Evolutionary conservation across 2,797 vertebrate genomes (phyloP), one percentile per base, ranked within the genome.

Genomic region (Paramormyrops hopkinsi): DNA sequence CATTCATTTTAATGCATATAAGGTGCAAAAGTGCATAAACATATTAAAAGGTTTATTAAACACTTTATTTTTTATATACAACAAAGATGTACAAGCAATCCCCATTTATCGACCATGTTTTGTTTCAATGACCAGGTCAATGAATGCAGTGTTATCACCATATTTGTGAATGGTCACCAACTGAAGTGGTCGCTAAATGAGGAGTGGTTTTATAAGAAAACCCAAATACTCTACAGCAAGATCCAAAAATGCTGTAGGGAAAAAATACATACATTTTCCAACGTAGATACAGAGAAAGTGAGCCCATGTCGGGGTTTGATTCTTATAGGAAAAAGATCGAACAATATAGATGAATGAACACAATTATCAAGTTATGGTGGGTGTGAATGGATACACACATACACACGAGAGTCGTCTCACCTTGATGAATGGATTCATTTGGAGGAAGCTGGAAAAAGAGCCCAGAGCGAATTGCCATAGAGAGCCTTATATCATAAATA

Each of bases 361-460:
- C 88, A 87, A 89, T 89, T 86, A 88, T 73, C 86, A 41, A 48
- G 79, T 17, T 84, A 89, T 51, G 85, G 44, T 87, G 85, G 46
- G 53, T 19, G 25, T 25, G 22, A 65, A 87, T 87, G 86, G 73
- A 46, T 12, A 89, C 41, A 44, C 19, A 87, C 8, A 73, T 22
- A 62, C 82, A 85, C 88, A 89, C 4, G 25, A 46, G 53, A 56
- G 82, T 50, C 41, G 41, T 46, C 19, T 7, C 41, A 25, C 88
- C 59, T 69, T 85, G 82, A 89, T 89, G 82, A 89, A 89, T 89
- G 88, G 88, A 86, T 86, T 85, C 82, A 89, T 85, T 86, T 89
- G 83, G 53, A 29, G 88, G 56, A 44, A 79, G 73, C 73, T 79
- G 76, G 53, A 65, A 86, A 85, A 65, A 83, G n/a, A 86, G 37